These are phyloP conservation scores for Pissodes strobi DNA, from an alignment of 1,140 invertebrate species.

Conservation along the genomic window DNA sequence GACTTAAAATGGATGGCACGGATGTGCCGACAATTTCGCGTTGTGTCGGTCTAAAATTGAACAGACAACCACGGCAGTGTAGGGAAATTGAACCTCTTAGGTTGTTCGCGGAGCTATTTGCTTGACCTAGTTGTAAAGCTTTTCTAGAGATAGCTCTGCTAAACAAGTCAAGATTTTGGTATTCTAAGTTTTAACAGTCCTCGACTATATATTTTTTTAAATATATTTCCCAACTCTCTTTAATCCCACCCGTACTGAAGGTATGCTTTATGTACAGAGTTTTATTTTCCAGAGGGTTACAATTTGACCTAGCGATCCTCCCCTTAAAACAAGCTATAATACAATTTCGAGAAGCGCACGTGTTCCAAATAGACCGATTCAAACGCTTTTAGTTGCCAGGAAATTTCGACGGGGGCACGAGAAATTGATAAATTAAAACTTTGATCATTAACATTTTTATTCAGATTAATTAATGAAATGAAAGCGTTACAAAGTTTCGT, in stretches of 20 bases:
- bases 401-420: background rate
- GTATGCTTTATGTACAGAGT: too few relatives aligned
- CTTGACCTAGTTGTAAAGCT: too few relatives aligned
- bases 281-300: background rate
- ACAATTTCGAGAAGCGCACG: conserved; percentile 5
- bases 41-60: conserved; percentile 3
- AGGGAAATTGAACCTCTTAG: conserved; percentile 12
- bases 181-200: too few relatives aligned
- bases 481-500: conserved; percentile 12
- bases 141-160: too few relatives aligned
- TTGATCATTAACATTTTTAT: conserved; percentile 26
- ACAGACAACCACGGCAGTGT: conserved; percentile 8
- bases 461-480: conserved; percentile 26
- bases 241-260: too few relatives aligned
- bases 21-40: conserved; percentile 23
- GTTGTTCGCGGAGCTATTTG: too few relatives aligned
- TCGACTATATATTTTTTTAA: too few relatives aligned
- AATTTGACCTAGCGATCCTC: background rate
- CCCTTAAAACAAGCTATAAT: background rate
- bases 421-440: conserved; percentile 20
- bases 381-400: background rate
- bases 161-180: too few relatives aligned
- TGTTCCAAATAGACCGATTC: conserved; percentile 1
- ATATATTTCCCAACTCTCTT: too few relatives aligned
- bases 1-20: conserved; percentile 25